Base-by-base conservation (phyloP, 2,888 invertebrate species). In the Aquatica leii region DNA sequence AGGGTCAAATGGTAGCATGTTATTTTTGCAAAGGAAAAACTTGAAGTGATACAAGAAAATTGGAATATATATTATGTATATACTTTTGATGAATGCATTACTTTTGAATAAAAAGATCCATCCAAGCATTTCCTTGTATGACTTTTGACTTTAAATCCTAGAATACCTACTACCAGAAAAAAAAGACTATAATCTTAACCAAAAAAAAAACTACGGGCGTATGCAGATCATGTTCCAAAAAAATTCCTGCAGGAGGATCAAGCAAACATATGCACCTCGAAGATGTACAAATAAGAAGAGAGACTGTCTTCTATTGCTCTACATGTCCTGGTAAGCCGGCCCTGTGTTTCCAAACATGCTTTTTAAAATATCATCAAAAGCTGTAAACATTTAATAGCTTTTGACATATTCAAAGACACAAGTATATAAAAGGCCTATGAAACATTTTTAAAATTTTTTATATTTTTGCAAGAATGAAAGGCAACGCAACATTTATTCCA, bases 1-100 rank as follows among this genome's bases (percentile, higher is more conserved):
- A 55, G 17, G 69, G 67, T 17, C 65, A 68, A n/a, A n/a, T n/a
- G n/a, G n/a, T n/a, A n/a, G n/a, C n/a, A n/a, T n/a, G n/a, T n/a
- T 18, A 68, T 70, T 52, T 65, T 1, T 64, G 66, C 41, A 66
- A 71, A 35, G 59, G 55, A 69, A 72, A 56, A 59, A 24, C 14
- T 15, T 21, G 6, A 15, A 20, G 43, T 34, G 53, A 43, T 12
- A 34, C 11, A 52, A 43, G 21, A 35, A 40, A 50, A 43, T 34
- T 58, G 9, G 58, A 31, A 31, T 50, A 18, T 53, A 24, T 18
- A 52, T 56, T 53, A n/a, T 48, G 9, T 43, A 48, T 9, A 4
- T 56, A 11, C 12, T 56, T 43, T 4, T 56, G 1, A 31, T 56
- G 9, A 56, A 56, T 56, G 24, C 48, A 1, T 43, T 14, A 11